Percentiles rank a stretch among this genome's conserved stretches.
Evolutionary conservation across 1,140 invertebrate species (phyloP).

Genomic region (Agrypnia vestita): DNA sequence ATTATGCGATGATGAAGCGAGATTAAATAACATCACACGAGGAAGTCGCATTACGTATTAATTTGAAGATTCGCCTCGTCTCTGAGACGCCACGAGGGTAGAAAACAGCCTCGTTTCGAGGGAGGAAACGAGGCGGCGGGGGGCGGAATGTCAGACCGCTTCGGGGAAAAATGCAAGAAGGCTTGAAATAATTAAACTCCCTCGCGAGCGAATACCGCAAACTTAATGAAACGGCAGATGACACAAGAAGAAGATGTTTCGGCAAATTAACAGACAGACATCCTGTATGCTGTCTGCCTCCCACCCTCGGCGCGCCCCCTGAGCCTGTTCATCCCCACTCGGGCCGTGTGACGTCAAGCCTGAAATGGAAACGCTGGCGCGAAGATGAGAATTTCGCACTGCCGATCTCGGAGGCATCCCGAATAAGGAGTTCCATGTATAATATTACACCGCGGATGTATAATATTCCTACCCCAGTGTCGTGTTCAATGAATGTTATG

Average conservation of each 20-base stretch:
- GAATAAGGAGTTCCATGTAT: neutral
- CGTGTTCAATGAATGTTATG: neutral
- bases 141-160: no score
- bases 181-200: neutral
- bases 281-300: neutral
- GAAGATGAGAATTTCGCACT: constrained; percentile 6
- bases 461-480: neutral
- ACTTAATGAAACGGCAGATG: constrained; percentile 1
- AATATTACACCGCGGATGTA: neutral
- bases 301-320: neutral
- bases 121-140: no score
- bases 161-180: no score
- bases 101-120: no score
- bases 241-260: constrained; percentile 12
- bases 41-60: no score
- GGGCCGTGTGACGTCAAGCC: constrained; percentile 17
- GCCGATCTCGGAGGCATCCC: neutral
- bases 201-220: neutral
- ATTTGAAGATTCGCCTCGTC: no score
- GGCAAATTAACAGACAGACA: neutral
- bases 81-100: no score
- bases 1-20: no score
- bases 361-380: constrained; percentile 15
- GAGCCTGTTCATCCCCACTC: neutral
- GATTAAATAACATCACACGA: no score